Percentiles rank a stretch among this genome's conserved stretches.
Evolutionary conservation across 2,797 vertebrate genomes (phyloP).

Genomic region (Sebastes cheni): DNA sequence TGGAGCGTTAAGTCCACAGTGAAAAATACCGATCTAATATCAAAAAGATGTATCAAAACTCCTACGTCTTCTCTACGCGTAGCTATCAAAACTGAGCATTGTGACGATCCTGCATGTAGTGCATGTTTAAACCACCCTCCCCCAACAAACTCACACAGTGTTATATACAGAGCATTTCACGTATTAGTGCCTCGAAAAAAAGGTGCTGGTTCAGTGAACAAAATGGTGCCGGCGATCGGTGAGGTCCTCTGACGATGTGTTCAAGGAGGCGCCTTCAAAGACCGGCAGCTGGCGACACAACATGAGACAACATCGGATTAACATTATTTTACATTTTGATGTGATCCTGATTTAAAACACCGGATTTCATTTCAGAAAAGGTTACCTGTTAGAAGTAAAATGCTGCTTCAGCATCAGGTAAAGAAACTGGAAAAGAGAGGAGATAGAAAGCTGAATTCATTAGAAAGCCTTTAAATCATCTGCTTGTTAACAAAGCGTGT

Average conservation of each 20-base stretch:
- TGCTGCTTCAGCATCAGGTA: conserved; percentile 68
- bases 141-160: conserved; percentile 33
- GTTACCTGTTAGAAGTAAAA: conserved; percentile 70
- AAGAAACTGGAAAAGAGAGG: conserved; percentile 78
- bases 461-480: not conserved
- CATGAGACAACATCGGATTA: not conserved
- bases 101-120: conserved; percentile 46
- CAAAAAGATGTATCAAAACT: conserved; percentile 74
- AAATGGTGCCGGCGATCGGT: conserved; percentile 43
- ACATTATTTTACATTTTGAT: not conserved
- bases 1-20: conserved; percentile 24
- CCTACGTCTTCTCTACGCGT: conserved; percentile 37
- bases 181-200: conserved; percentile 61
- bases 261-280: conserved; percentile 12
- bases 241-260: conserved; percentile 27
- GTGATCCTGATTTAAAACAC: not conserved
- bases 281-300: conserved; percentile 22
- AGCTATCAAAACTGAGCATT: conserved; percentile 55
- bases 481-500: not conserved
- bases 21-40: conserved; percentile 75
- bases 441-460: not conserved
- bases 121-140: conserved; percentile 11
- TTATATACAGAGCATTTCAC: conserved; percentile 58
- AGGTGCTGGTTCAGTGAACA: conserved; percentile 69
- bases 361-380: not conserved